phyloP scores from a whole-genome alignment of 2,797 vertebrate species.

The Nyctalus aviator region DNA sequence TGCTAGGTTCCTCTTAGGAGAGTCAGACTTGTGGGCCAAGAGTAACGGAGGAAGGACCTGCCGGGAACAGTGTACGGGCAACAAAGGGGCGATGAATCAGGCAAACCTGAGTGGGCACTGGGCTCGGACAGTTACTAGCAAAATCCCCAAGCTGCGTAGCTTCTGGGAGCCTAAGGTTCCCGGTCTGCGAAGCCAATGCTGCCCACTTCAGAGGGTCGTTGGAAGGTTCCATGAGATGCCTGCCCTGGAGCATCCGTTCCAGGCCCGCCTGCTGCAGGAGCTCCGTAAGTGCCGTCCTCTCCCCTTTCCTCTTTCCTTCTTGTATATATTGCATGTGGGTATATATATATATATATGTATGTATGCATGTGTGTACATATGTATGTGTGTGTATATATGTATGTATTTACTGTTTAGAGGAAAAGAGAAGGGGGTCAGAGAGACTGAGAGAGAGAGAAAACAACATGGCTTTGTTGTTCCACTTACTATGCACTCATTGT shows the following conservation, averaged over 20 bases:
- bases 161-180: neutral
- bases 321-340: too few species aligned
- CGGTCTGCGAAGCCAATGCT: neutral
- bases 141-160: neutral
- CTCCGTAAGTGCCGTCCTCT: neutral
- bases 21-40: neutral
- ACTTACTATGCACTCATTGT: neutral
- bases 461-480: neutral
- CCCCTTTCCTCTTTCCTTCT: neutral
- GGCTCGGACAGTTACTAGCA: neutral
- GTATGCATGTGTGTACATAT: too few species aligned
- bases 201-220: neutral
- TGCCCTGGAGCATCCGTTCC: rapidly evolving
- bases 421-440: neutral
- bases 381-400: too few species aligned
- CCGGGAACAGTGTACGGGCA: rapidly evolving
- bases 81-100: neutral
- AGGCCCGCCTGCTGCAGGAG: neutral
- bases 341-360: too few species aligned
- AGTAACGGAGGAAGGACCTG: neutral
- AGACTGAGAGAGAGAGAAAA: neutral
- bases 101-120: neutral
- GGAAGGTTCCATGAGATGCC: neutral
- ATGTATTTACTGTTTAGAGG: neutral
- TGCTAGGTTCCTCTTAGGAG: neutral